Percentiles rank a stretch among this genome's conserved stretches.
Conservation (phyloP, 1,140 invertebrate species). For the Meloidogyne hapla region DNA sequence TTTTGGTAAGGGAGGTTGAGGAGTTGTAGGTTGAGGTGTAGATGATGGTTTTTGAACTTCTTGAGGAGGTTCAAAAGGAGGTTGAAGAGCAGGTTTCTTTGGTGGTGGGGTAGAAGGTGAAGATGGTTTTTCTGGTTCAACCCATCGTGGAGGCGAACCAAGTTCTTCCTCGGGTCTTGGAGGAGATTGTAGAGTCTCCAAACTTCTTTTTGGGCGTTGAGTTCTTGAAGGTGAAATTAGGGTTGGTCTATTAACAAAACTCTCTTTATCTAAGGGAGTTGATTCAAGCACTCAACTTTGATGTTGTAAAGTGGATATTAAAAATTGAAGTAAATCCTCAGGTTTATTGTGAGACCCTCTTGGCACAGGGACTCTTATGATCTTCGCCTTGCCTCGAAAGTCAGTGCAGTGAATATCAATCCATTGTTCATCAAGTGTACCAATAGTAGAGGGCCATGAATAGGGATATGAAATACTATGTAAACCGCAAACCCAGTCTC, state of each 20-base stretch:
- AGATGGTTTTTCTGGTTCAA: background rate
- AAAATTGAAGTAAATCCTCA: background rate
- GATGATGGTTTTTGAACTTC: background rate
- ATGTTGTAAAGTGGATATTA: background rate
- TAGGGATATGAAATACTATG: background rate
- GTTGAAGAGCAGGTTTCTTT: background rate
- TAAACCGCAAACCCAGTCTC: conserved; percentile 8
- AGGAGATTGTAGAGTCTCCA: background rate
- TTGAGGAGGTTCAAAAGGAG: no score
- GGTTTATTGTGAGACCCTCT: background rate
- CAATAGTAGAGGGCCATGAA: conserved; percentile 14
- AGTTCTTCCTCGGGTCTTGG: background rate
- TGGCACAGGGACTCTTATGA: background rate
- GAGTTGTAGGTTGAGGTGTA: no score
- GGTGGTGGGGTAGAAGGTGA: no score
- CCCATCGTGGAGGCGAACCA: background rate
- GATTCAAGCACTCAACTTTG: background rate
- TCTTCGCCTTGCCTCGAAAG: background rate
- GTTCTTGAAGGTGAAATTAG: background rate
- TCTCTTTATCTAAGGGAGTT: background rate
- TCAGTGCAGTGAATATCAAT: conserved; percentile 13
- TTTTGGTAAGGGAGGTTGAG: background rate
- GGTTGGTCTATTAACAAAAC: background rate
- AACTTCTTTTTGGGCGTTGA: background rate
- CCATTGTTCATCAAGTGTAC: conserved; percentile 18